Evolutionary conservation across 2,888 invertebrate species (phyloP), one percentile per base, ranked within the genome.

Genomic region (Xestia ashworthii): DNA sequence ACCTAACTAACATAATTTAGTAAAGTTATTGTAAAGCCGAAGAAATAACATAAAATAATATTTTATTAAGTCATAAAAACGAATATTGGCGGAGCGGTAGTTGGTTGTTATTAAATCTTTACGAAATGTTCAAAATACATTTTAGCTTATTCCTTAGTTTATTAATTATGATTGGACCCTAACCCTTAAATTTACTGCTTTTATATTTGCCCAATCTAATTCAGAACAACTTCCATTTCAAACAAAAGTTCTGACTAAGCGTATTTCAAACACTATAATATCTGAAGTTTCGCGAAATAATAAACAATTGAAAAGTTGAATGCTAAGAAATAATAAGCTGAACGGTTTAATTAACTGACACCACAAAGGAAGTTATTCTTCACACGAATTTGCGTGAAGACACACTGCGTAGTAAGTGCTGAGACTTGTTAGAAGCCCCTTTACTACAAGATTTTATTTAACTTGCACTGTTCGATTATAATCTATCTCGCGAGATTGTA

Each of bases 321-420:
- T 55, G 44, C 53, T 69, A 53, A 78, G 78, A 81, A 83, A 78
- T 87, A 78, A 75, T 86, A 81, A 78, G 62, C 65, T 67, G 58
- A 81, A 79, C 74, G 74, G 14, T 83, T 87, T 86, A 87, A 88
- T 87, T 80, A 87, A 83, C 67, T 41, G 65, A 74, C 65, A 78
- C 84, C 78, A 70, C 81, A 85, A 74, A 80, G 68, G 53, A 87
- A 83, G 68, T 80, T 76, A 71, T 83, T 38, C 60, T 79, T 55
- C 38, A 71, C 66, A 48, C 68, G 55, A 83, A 85, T 78, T 81
- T 71, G 38, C 69, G 64, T 71, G 44, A 66, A 9, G 55, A 87
- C 81, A 87, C 65, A 87, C 85, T 32, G 87, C 25, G 12, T 16
- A 14, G 25, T 41, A 58, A 71, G 22, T 38, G 0, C 0, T 62